A percentile compares a stretch with the other conserved stretches of the same genome.
Conservation (phyloP, 2,888 invertebrate species). For the Epirrita christyi region DNA sequence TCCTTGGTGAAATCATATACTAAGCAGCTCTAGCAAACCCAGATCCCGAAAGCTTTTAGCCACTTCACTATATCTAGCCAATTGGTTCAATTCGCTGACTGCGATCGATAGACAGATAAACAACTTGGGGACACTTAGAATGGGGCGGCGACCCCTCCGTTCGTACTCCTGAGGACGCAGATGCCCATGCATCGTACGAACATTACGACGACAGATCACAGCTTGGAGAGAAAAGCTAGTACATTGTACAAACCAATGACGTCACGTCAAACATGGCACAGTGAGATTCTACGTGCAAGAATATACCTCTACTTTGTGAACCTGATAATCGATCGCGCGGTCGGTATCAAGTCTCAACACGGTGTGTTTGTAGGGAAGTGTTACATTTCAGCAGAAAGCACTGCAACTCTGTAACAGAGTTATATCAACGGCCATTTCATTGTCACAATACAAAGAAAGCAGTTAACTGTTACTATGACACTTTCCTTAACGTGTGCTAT, state of each 20-base stretch:
- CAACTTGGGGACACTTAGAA: conserved; percentile 56
- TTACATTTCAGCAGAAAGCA: not conserved
- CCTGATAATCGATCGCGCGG: not conserved
- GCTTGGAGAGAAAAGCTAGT: conserved; percentile 17
- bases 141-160: conserved; percentile 61
- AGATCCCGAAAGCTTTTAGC: conserved; percentile 39
- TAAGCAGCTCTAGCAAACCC: conserved; percentile 21
- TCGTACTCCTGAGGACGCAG: conserved; percentile 65
- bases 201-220: conserved; percentile 18
- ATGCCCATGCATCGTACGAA: conserved; percentile 64
- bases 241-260: not conserved
- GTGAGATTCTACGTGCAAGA: too few relatives aligned
- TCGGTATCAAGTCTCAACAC: not conserved
- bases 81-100: conserved; percentile 57
- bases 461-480: conserved; percentile 29
- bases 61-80: conserved; percentile 46
- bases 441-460: conserved; percentile 1
- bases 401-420: not conserved
- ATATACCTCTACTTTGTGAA: not conserved
- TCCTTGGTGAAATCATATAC: conserved; percentile 17
- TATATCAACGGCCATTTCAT: not conserved
- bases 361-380: too few relatives aligned
- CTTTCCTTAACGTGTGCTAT: not conserved
- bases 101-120: conserved; percentile 76
- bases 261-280: too few relatives aligned